These are phyloP conservation scores for Tychaedon coryphoeus DNA, from an alignment of 2,113 vertebrate species.

Conservation along the genomic window DNA sequence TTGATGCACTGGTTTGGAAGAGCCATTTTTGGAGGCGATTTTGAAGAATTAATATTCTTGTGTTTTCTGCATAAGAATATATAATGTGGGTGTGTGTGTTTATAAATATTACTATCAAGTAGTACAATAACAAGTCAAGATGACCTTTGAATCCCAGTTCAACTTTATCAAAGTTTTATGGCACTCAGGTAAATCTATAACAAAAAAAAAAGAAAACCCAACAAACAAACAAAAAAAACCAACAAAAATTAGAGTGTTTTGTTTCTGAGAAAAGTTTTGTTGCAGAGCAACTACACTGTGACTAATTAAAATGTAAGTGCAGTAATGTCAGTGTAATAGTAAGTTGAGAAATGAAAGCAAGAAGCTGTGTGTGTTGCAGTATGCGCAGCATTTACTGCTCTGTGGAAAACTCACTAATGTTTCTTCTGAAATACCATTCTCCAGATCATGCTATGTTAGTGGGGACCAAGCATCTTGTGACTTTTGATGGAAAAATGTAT, in stretches of 20 bases:
- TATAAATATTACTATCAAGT: neutral
- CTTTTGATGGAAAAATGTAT: constrained; percentile 81
- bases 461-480: constrained; percentile 76
- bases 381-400: neutral
- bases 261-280: neutral
- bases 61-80: neutral
- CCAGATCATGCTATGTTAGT: constrained; percentile 83
- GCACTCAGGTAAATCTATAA: neutral
- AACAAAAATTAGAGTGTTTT: neutral
- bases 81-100: neutral
- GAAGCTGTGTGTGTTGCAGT: neutral
- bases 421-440: neutral
- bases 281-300: neutral
- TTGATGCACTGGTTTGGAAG: neutral
- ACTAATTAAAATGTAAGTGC: neutral
- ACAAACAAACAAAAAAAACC: neutral
- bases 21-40: neutral
- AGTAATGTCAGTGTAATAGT: neutral
- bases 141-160: neutral
- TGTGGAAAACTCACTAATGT: neutral
- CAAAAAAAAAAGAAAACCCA: neutral
- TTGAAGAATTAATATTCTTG: neutral
- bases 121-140: neutral
- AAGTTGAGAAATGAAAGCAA: neutral
- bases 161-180: neutral